Conservation (phyloP, 2,113 vertebrate genomes). For the Hymenochirus boettgeri region DNA sequence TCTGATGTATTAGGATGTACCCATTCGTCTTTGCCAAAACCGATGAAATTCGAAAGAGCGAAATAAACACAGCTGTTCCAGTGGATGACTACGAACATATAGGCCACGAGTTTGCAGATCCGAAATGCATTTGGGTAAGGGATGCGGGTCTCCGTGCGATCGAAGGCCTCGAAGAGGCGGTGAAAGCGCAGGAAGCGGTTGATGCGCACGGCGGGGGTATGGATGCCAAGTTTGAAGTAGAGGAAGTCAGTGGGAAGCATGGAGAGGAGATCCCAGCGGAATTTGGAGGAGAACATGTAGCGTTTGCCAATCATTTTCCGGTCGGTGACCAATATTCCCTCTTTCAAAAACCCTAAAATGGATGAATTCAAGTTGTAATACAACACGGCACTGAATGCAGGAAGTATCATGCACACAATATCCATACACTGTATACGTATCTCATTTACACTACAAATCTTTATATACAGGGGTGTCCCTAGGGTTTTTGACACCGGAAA, state of each 20-base stretch:
- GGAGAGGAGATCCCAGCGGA: conserved; percentile 66
- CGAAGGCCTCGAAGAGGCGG: conserved; percentile 75
- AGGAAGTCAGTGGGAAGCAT: conserved; percentile 78
- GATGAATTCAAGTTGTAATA: too few species aligned
- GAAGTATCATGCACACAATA: too few species aligned
- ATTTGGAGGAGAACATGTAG: conserved; percentile 67
- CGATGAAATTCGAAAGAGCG: conserved; percentile 71
- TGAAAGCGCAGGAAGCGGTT: conserved; percentile 76
- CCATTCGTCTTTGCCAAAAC: conserved; percentile 77
- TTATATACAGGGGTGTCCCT: too few species aligned
- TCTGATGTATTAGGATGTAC: conserved; percentile 75
- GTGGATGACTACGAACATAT: conserved; percentile 81
- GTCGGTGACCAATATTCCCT: conserved; percentile 77
- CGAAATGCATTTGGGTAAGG: conserved; percentile 80
- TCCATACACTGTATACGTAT: too few species aligned
- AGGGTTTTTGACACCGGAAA: too few species aligned
- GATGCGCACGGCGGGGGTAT: conserved; percentile 63
- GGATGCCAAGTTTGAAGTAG: conserved; percentile 61
- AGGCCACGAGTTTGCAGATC: conserved; percentile 78
- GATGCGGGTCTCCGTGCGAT: conserved; percentile 78
- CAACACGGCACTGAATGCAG: too few species aligned
- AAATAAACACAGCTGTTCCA: conserved; percentile 89
- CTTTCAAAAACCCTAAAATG: conserved; percentile 78
- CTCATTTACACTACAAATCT: too few species aligned
- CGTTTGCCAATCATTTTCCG: conserved; percentile 49